Evolutionary conservation across 2,797 vertebrate genomes (phyloP), one percentile per base, ranked within the genome.

Genomic region (Sparus aurata): DNA sequence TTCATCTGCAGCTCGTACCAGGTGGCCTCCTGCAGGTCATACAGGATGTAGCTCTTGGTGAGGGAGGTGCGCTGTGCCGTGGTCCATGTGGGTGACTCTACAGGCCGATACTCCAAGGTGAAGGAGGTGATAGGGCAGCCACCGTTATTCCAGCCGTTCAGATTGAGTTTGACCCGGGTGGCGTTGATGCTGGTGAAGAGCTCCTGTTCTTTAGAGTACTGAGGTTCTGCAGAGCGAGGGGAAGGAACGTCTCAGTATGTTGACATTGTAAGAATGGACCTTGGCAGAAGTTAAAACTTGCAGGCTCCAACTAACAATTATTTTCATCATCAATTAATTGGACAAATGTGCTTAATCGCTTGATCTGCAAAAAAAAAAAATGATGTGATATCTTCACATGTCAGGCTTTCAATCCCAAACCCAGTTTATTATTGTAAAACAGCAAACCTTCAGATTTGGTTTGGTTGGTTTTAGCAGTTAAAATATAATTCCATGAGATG

Each of bases 1-100:
- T 97, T 96, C 97, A 98, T 99, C 79, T 97, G 97, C 80, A 99
- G 95, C 94, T 99, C 97, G 0, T 98, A 99, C 98, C 98, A 99
- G 5, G 97, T 98, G 87, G 97, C 97, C 71, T 99, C 98, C 92
- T 98, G 97, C 79, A 99, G 96, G 90, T 99, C 97, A 0, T 97
- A 97, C 25, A 99, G 91, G 55, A 97, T 97, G 93, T 98, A 98
- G 60, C 97, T 98, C 86, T 99, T 99, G n/a, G 97, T 98, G 46
- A 98, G 95, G 3, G 98, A 98, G 2, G 97, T 98, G 69, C 97
- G 93, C 92, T 98, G 97, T 0, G 97, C 97, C 0, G 97, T 97
- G 75, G 96, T 98, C 98, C 98, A 99, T 0, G 96, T 94, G 0
- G 97, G 95, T 12, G 96, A 96, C 12, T 98, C 97, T 1, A 97